Conservation (phyloP, 2,888 invertebrate species). For the Acleris literana region DNA sequence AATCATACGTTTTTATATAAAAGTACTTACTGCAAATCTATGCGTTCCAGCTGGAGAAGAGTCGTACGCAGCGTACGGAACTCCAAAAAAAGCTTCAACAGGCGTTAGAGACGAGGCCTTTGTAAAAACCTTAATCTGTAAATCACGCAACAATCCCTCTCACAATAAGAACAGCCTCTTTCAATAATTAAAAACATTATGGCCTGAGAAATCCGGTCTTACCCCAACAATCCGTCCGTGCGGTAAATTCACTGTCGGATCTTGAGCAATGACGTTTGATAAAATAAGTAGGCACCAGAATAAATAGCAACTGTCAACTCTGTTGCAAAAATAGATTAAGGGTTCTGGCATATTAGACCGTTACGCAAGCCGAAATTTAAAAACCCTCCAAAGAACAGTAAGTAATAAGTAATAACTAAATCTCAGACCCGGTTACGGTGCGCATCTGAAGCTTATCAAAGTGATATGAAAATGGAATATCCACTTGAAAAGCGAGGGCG, state of each 20-base stretch:
- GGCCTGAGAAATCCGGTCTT: slow-evolving; percentile 51
- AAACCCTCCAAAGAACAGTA: neutral
- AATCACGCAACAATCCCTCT: slow-evolving; percentile 20
- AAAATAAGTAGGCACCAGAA: slow-evolving; percentile 41
- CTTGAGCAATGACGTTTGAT: slow-evolving; percentile 59
- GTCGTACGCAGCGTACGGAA: slow-evolving; percentile 88
- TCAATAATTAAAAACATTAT: neutral
- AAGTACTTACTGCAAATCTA: slow-evolving; percentile 86
- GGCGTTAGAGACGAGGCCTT: slow-evolving; percentile 82
- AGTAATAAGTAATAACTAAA: neutral
- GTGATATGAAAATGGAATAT: neutral
- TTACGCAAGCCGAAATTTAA: neutral
- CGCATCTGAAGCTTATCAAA: neutral
- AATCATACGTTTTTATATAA: neutral
- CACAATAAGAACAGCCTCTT: neutral
- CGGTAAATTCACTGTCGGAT: slow-evolving; percentile 79
- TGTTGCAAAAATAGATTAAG: neutral
- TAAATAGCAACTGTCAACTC: slow-evolving; percentile 19
- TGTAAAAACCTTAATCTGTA: slow-evolving; percentile 86
- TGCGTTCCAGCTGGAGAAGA: slow-evolving; percentile 87
- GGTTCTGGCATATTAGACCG: neutral
- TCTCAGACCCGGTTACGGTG: neutral
- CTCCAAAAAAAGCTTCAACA: slow-evolving; percentile 88
- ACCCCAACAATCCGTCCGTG: slow-evolving; percentile 85
- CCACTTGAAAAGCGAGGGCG: neutral